These are phyloP conservation scores for Syngnathus acus DNA, from an alignment of 2,797 vertebrate genomes.

Conservation along the genomic window DNA sequence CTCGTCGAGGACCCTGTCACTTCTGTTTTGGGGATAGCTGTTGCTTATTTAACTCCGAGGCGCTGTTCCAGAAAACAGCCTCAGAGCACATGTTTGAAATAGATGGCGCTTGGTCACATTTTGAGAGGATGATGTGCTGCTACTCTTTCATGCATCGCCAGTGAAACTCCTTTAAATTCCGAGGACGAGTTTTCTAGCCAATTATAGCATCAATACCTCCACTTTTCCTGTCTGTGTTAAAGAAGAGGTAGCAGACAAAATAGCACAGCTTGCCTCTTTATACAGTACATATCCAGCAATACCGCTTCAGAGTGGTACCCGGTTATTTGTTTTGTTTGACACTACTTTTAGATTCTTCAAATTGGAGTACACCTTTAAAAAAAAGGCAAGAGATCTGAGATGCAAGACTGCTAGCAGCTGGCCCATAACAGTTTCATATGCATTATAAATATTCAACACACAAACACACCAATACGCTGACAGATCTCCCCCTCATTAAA, in stretches of 20 bases:
- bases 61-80: slow-evolving; percentile 2
- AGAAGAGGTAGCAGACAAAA: slow-evolving; percentile 1
- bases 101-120: slow-evolving; percentile 7
- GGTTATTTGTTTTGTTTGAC: neutral
- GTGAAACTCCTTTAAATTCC: slow-evolving; percentile 18
- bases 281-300: neutral
- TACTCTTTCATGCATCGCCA: slow-evolving; percentile 7
- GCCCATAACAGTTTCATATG: slow-evolving; percentile 56
- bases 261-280: slow-evolving; percentile 2
- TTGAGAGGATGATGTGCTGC: slow-evolving; percentile 6
- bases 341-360: neutral
- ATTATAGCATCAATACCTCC: slow-evolving; percentile 22
- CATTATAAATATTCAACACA: slow-evolving; percentile 60
- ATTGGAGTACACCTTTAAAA: slow-evolving; percentile 4
- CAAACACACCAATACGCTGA: slow-evolving; percentile 52
- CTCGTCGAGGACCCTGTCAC: slow-evolving; percentile 9
- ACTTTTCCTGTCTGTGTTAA: slow-evolving; percentile 6
- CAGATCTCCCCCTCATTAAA: slow-evolving; percentile 53
- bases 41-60: neutral
- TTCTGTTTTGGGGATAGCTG: slow-evolving; percentile 6
- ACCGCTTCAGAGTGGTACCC: neutral
- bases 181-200: slow-evolving; percentile 23
- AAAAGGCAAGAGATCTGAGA: slow-evolving; percentile 25
- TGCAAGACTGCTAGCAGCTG: slow-evolving; percentile 46
- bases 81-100: slow-evolving; percentile 9